phyloP scores from a whole-genome alignment of 2,797 vertebrate genomes.

The Myripristis jacobus region DNA sequence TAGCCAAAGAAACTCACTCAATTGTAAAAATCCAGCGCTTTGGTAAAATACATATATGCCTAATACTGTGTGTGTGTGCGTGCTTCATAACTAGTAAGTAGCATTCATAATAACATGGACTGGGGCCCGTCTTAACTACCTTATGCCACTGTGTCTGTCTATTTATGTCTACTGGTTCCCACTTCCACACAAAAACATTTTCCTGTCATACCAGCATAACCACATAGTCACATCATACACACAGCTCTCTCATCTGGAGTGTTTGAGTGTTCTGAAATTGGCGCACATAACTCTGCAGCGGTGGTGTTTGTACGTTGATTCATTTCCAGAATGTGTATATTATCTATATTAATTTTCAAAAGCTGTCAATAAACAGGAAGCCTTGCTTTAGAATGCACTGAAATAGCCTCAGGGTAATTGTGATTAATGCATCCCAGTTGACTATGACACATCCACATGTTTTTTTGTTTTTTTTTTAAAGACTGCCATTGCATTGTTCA shows the following conservation, averaged over 20 bases:
- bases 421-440: constrained; percentile 77
- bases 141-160: too few species aligned
- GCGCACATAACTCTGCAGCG: constrained; percentile 25
- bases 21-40: too few species aligned
- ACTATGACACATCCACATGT: constrained; percentile 54
- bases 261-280: constrained; percentile 3
- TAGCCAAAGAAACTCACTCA: too few species aligned
- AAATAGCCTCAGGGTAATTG: constrained; percentile 53
- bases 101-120: too few species aligned
- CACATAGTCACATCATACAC: background rate
- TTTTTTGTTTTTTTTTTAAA: constrained; percentile 51
- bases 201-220: background rate
- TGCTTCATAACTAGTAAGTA: too few species aligned
- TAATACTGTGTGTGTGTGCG: too few species aligned
- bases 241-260: constrained; percentile 12
- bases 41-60: too few species aligned
- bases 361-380: constrained; percentile 70
- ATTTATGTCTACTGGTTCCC: too few species aligned
- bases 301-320: constrained; percentile 53
- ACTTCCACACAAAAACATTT: too few species aligned
- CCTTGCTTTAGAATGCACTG: constrained; percentile 68
- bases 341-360: constrained; percentile 62
- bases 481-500: constrained; percentile 63
- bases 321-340: constrained; percentile 46
- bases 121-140: too few species aligned